phyloP scores from a whole-genome alignment of 2,888 invertebrate genomes.

The Chalcosyrphus nemorum region DNA sequence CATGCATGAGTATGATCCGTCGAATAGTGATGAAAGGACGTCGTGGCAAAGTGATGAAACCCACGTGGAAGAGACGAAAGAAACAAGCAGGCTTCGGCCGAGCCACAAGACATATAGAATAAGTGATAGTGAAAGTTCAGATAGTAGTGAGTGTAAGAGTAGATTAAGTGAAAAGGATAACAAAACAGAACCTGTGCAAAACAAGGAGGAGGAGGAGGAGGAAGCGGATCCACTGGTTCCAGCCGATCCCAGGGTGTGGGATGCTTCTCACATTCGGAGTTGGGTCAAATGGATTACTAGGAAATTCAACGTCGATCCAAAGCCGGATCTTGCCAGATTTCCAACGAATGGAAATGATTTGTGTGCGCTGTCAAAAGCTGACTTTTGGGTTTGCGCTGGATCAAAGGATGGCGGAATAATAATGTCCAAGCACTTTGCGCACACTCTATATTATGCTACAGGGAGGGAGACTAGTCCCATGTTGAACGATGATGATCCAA shows the following conservation, averaged over 20 bases:
- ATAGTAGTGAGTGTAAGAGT: constrained; percentile 55
- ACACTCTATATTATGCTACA: constrained; percentile 84
- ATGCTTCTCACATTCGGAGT: constrained; percentile 83
- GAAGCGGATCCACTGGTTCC: constrained; percentile 76
- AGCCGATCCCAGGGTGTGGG: constrained; percentile 86
- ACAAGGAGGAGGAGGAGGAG: constrained; percentile 23
- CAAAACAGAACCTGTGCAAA: background rate
- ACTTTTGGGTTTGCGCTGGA: constrained; percentile 84
- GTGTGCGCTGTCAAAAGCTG: constrained; percentile 85
- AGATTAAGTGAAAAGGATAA: constrained; percentile 51
- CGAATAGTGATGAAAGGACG: constrained; percentile 74
- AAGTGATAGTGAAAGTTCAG: constrained; percentile 58
- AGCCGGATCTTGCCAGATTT: constrained; percentile 83
- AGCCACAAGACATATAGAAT: constrained; percentile 32
- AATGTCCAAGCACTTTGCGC: constrained; percentile 85
- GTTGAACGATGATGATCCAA: constrained; percentile 83
- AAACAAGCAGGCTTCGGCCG: constrained; percentile 38
- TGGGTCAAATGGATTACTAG: constrained; percentile 86
- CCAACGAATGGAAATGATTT: constrained; percentile 84
- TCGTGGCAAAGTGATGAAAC: constrained; percentile 75
- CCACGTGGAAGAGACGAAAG: constrained; percentile 75
- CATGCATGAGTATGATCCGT: constrained; percentile 77
- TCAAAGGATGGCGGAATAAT: constrained; percentile 83
- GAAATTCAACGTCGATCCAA: constrained; percentile 84
- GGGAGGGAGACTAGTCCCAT: constrained; percentile 85